phyloP scores from a whole-genome alignment of 2,888 invertebrate species.

The Galerucella calmariensis region DNA sequence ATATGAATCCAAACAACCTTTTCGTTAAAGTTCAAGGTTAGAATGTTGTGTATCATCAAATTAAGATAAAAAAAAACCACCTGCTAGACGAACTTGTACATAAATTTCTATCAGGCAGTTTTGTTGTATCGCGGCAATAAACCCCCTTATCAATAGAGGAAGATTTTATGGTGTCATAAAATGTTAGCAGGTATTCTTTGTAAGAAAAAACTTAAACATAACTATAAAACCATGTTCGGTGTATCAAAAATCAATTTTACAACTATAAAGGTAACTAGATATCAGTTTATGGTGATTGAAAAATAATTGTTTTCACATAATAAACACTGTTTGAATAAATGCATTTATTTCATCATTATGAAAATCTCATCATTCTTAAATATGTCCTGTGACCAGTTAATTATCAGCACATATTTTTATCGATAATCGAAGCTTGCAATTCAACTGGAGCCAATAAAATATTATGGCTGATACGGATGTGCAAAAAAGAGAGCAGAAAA shows the following conservation, averaged over 20 bases:
- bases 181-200: constrained; percentile 14
- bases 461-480: not conserved
- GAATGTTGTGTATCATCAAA: not conserved
- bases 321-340: too few relatives aligned
- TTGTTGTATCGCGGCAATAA: constrained; percentile 25
- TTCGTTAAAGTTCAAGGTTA: not conserved
- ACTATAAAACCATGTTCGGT: constrained; percentile 7
- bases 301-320: not conserved
- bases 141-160: constrained; percentile 32
- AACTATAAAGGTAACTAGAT: not conserved
- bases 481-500: constrained; percentile 4
- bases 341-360: too few relatives aligned
- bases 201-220: constrained; percentile 24
- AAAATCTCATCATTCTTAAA: not conserved
- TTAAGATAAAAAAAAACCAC: constrained; percentile 9
- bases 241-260: not conserved
- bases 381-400: not conserved
- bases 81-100: not conserved
- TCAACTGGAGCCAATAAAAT: not conserved
- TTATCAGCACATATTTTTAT: not conserved
- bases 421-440: not conserved
- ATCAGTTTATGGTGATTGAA: not conserved
- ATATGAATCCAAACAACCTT: not conserved
- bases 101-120: constrained; percentile 12
- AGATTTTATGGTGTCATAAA: constrained; percentile 38